phyloP scores from a whole-genome alignment of 37 sponge, comb jelly and placozoan species.

The Halichondria panicea region DNA sequence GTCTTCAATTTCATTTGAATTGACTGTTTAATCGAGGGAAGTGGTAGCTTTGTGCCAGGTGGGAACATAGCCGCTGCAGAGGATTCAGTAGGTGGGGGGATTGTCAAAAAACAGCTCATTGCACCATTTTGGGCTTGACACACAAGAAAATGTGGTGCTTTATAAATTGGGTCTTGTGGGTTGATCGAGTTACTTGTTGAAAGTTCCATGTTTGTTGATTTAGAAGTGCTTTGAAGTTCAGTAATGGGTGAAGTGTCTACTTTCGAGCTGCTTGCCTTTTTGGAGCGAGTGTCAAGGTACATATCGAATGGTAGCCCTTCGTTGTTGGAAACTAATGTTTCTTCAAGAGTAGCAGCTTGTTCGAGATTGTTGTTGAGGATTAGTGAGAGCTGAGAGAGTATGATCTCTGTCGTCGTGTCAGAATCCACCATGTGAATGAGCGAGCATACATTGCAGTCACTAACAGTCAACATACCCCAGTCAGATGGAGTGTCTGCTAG shows the following conservation, averaged over 20 bases:
- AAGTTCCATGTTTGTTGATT: neutral
- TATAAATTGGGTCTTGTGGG: too few species aligned
- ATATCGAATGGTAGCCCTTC: constrained; percentile 27
- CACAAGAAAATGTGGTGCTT: constrained; percentile 26
- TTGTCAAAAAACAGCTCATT: constrained; percentile 22
- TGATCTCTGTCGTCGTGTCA: neutral
- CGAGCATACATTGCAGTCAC: constrained; percentile 51
- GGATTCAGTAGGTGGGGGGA: neutral
- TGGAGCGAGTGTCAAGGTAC: constrained; percentile 24
- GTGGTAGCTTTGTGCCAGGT: neutral
- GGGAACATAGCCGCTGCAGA: neutral
- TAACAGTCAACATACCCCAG: constrained; percentile 34
- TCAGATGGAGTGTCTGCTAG: constrained; percentile 21
- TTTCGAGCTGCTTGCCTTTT: neutral
- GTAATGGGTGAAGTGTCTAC: neutral
- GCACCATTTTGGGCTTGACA: constrained; percentile 18
- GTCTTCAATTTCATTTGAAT: too few species aligned
- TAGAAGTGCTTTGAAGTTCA: neutral
- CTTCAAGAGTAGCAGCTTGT: constrained; percentile 12
- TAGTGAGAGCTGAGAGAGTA: constrained; percentile 15
- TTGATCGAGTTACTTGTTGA: too few species aligned
- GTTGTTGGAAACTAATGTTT: constrained; percentile 22
- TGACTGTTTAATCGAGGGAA: too few species aligned
- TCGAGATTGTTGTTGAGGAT: constrained; percentile 16
- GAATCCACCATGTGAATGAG: constrained; percentile 14